These are phyloP conservation scores for Pyrrhosoma nymphula DNA, from an alignment of 2,888 invertebrate species.

Conservation along the genomic window DNA sequence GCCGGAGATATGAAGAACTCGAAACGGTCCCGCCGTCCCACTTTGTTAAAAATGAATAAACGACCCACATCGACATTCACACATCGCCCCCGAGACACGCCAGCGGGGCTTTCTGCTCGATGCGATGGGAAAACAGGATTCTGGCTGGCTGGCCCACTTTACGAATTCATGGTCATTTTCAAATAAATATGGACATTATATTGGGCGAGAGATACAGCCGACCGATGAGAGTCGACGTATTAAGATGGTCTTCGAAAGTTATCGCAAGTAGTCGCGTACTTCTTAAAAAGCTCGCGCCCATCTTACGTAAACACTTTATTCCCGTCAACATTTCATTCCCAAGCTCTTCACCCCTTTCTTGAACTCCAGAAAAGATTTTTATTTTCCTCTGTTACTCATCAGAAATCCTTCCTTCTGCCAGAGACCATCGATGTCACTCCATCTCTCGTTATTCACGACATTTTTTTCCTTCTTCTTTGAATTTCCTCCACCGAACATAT, in stretches of 20 bases:
- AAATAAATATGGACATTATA: background rate
- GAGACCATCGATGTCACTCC: background rate
- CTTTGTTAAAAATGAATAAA: background rate
- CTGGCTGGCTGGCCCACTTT: background rate
- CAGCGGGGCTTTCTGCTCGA: background rate
- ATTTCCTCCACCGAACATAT: background rate
- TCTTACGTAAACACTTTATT: background rate
- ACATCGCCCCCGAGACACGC: background rate
- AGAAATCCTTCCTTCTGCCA: background rate
- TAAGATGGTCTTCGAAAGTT: background rate
- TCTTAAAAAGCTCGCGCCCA: background rate
- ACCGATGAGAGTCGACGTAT: background rate
- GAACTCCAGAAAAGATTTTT: background rate
- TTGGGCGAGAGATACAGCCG: background rate
- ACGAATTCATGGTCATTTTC: background rate
- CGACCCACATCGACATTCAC: background rate
- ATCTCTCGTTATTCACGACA: background rate
- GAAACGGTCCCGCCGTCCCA: background rate
- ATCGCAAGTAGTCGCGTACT: background rate
- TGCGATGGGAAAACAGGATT: background rate
- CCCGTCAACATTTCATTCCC: background rate
- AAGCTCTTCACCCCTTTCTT: background rate
- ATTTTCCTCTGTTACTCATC: background rate
- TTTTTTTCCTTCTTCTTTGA: background rate
- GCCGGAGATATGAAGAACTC: constrained; percentile 27